Conservation (phyloP, 2,797 vertebrate species). For the Sebastes dallii region DNA sequence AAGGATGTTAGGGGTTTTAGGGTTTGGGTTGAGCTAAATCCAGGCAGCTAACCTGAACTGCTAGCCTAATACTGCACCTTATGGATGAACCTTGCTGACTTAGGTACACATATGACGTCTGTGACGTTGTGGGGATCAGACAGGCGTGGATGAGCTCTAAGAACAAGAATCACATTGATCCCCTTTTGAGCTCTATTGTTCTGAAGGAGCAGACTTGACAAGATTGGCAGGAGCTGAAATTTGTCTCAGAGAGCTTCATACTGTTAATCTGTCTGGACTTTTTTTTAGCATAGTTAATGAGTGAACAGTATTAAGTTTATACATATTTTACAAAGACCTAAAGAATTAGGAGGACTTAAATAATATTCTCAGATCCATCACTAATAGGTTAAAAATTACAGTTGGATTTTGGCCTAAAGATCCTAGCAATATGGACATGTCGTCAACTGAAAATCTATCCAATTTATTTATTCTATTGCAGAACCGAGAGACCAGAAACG, state of each 20-base stretch:
- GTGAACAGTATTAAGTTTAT: background rate
- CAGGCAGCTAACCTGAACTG: constrained; percentile 29
- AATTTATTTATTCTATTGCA: constrained; percentile 2
- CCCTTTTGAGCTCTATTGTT: constrained; percentile 17
- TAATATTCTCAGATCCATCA: background rate
- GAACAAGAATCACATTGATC: constrained; percentile 25
- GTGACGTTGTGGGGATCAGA: constrained; percentile 44
- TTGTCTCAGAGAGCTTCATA: background rate
- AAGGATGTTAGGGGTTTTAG: constrained; percentile 40
- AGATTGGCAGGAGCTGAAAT: background rate
- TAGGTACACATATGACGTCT: constrained; percentile 56
- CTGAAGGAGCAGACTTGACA: constrained; percentile 7
- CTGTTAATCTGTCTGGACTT: background rate
- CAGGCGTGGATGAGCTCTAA: constrained; percentile 19
- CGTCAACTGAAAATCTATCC: background rate
- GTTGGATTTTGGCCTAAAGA: background rate
- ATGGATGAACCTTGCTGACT: constrained; percentile 34
- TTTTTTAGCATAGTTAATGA: background rate
- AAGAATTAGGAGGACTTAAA: background rate
- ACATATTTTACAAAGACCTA: background rate
- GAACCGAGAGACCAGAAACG: background rate
- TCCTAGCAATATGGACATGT: background rate
- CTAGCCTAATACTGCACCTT: constrained; percentile 37
- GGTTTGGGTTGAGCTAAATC: constrained; percentile 51
- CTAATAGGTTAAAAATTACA: background rate